phyloP scores from a whole-genome alignment of 2,888 invertebrate genomes.

The Cerastis leucographa region DNA sequence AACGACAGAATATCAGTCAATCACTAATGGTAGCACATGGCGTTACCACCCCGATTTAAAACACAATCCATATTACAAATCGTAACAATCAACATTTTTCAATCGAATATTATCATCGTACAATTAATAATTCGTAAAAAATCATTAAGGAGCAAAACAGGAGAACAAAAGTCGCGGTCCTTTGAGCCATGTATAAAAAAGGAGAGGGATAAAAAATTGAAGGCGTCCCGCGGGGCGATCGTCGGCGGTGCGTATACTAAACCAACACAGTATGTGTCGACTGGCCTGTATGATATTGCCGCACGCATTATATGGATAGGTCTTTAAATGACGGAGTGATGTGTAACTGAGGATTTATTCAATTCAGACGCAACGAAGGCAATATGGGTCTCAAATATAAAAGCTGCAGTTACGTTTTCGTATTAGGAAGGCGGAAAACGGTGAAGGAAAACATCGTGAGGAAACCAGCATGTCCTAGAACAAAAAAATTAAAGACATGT shows the following conservation, averaged over 20 bases:
- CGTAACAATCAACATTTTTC: conserved; percentile 86
- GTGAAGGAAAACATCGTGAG: too few relatives aligned
- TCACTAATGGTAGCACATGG: conserved; percentile 68
- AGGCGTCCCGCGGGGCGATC: conserved; percentile 81
- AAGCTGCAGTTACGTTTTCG: not conserved
- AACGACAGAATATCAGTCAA: conserved; percentile 64
- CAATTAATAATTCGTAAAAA: conserved; percentile 90
- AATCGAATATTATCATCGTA: conserved; percentile 86
- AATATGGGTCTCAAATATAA: conserved; percentile 1
- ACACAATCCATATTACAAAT: conserved; percentile 77
- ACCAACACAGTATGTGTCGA: conserved; percentile 88
- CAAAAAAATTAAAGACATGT: too few relatives aligned
- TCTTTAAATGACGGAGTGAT: conserved; percentile 50
- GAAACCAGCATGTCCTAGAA: too few relatives aligned
- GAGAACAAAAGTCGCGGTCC: conserved; percentile 89
- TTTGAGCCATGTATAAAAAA: conserved; percentile 86
- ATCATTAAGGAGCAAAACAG: conserved; percentile 89
- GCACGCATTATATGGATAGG: conserved; percentile 61
- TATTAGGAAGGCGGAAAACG: not conserved
- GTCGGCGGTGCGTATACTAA: conserved; percentile 78
- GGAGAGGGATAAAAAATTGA: conserved; percentile 76
- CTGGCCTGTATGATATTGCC: conserved; percentile 75
- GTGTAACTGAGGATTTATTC: conserved; percentile 42
- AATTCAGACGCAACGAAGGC: conserved; percentile 22
- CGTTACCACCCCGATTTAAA: conserved; percentile 67